Evolutionary conservation across 2,888 invertebrate genomes (phyloP), one percentile per base, ranked within the genome.

Genomic region (Drosophila subquinaria): DNA sequence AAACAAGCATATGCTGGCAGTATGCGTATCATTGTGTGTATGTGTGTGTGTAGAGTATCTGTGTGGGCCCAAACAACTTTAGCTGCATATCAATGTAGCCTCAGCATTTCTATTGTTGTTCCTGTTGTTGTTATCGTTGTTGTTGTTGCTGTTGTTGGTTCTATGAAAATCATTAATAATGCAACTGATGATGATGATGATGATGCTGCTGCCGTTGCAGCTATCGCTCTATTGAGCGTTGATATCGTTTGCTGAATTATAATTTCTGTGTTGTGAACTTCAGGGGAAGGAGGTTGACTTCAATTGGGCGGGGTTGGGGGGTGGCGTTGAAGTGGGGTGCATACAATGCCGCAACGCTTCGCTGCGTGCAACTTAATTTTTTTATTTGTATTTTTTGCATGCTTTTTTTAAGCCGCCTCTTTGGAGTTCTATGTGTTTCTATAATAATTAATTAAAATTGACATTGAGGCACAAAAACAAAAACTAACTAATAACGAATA

Each of bases 401-500:
- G n/a, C 55, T 53, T 43, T 30, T 40, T 17, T 62, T 51, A 50
- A 50, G 63, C 62, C 66, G 70, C 68, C 73, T 63, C 62, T 70
- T 62, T 73, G 62, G 64, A 42, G 23, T 9, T 20, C 20, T 8
- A 27, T 53, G 33, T 43, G 38, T 55, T 70, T 53, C 69, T 65
- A 75, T 80, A 85, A 72, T 80, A 87, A 88, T 86, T 86, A 83
- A 83, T 80, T 88, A 73, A 78, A 74, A 88, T 86, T 87, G 86
- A 88, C 88, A 87, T 88, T 87, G 88, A 81, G 76, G 45, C 76
- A 42, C 53, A 36, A 15, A 20, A 64, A 47, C 43, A 65, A 17
- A 23, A 23, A 23, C 40, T 35, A 11, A 35, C 11, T 11, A 35
- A 36, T 36, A 36, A 36, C 36, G 13, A n/a, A 36, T 36, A 13